These are phyloP conservation scores for Sebastes taczanowskii DNA, from an alignment of 2,797 vertebrate genomes.

Conservation along the genomic window DNA sequence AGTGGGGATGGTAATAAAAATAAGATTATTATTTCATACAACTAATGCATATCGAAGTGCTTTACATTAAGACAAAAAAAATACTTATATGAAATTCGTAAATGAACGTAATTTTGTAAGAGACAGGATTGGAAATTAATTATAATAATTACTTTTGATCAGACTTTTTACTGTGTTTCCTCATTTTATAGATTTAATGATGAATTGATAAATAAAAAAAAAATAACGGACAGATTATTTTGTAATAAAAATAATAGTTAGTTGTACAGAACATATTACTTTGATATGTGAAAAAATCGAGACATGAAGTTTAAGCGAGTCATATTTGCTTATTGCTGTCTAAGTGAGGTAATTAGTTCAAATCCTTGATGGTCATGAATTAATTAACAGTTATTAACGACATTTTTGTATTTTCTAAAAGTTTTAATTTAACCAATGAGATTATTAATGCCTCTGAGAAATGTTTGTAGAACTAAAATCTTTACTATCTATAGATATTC, in stretches of 20 bases:
- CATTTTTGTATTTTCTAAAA: background rate
- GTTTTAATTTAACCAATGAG: slow-evolving; percentile 1
- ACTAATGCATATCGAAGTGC: slow-evolving; percentile 24
- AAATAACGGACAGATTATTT: background rate
- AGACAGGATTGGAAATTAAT: background rate
- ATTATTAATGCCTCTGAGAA: background rate
- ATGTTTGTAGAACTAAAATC: background rate
- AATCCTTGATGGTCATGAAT: background rate
- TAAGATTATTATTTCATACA: background rate
- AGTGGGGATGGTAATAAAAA: background rate
- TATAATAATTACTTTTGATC: background rate
- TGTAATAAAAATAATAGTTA: background rate
- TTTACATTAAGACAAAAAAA: background rate
- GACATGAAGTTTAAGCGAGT: background rate
- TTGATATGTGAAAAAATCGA: background rate
- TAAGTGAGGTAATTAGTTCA: background rate
- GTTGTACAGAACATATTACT: no score
- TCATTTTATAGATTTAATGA: background rate
- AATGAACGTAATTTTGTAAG: background rate
- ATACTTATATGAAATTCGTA: background rate
- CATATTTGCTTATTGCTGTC: background rate
- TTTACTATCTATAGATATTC: background rate
- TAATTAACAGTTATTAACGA: background rate
- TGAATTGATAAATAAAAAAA: background rate
- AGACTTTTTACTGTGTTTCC: background rate